These are phyloP conservation scores for Eleginops maclovinus DNA, from an alignment of 2,113 vertebrate species.

Conservation along the genomic window DNA sequence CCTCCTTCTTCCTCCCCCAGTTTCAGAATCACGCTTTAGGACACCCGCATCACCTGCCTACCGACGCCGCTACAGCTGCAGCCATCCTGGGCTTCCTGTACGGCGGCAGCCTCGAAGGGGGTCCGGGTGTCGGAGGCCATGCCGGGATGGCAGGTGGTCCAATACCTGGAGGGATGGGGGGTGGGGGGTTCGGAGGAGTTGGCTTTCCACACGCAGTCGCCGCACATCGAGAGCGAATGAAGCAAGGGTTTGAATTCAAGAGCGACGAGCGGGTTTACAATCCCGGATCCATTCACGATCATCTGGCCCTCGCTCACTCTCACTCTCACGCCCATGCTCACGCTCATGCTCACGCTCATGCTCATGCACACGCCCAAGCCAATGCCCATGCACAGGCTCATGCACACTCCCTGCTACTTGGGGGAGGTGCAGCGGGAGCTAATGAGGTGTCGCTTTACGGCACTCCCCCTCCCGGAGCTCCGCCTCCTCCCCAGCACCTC, in stretches of 20 bases:
- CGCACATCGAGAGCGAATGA: slow-evolving; percentile 93
- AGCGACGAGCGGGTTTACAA: slow-evolving; percentile 83
- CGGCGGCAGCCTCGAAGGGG: slow-evolving; percentile 83
- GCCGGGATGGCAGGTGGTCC: slow-evolving; percentile 83
- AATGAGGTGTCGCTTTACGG: slow-evolving; percentile 83
- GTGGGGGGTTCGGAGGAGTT: slow-evolving; percentile 80
- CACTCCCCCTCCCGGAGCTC: slow-evolving; percentile 81
- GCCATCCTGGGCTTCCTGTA: slow-evolving; percentile 86
- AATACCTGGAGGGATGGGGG: slow-evolving; percentile 81
- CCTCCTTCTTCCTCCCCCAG: slow-evolving; percentile 86
- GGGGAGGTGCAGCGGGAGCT: slow-evolving; percentile 72
- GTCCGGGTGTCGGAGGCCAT: slow-evolving; percentile 74
- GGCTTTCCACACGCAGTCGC: slow-evolving; percentile 84
- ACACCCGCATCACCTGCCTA: slow-evolving; percentile 83
- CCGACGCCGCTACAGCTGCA: slow-evolving; percentile 85
- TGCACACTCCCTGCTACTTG: slow-evolving; percentile 83
- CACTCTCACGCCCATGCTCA: slow-evolving; percentile 71
- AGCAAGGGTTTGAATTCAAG: slow-evolving; percentile 93
- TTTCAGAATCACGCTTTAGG: slow-evolving; percentile 83
- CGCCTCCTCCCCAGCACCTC: slow-evolving; percentile 75
- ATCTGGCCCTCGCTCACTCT: slow-evolving; percentile 79
- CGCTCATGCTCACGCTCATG: slow-evolving; percentile 60
- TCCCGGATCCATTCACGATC: slow-evolving; percentile 75
- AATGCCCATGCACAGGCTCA: slow-evolving; percentile 77
- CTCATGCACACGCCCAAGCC: slow-evolving; percentile 75